Conservation (phyloP, 2,113 vertebrate genomes). For the Urocolius indicus region DNA sequence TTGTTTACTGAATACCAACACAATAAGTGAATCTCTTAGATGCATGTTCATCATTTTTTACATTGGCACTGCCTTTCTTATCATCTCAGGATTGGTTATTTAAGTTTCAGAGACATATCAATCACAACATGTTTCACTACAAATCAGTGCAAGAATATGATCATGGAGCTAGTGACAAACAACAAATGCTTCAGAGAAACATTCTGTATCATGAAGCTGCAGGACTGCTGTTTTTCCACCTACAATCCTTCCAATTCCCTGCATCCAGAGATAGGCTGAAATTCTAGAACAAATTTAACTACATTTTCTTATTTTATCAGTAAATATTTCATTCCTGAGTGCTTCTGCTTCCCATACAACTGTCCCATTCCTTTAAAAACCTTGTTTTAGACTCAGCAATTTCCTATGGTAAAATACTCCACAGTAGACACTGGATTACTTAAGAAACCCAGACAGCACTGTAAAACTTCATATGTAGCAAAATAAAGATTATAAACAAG, state of each 20-base stretch:
- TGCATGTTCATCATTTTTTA: background rate
- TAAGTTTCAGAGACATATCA: background rate
- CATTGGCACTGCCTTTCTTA: background rate
- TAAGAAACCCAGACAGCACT: background rate
- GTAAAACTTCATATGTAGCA: background rate
- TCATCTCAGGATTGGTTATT: background rate
- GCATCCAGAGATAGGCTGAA: background rate
- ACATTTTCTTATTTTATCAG: background rate
- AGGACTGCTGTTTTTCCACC: background rate
- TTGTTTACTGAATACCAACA: background rate
- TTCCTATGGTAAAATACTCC: background rate
- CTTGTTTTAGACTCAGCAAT: background rate
- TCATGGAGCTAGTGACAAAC: background rate
- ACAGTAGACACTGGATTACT: background rate
- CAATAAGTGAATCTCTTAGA: background rate
- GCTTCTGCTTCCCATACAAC: background rate
- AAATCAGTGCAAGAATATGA: background rate
- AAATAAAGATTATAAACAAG: background rate
- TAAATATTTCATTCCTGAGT: background rate
- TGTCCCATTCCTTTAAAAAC: background rate
- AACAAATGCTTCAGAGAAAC: background rate
- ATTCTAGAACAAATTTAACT: background rate
- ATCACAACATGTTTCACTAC: background rate
- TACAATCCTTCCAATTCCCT: background rate
- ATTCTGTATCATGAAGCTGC: background rate